Evolutionary conservation across 2,888 invertebrate genomes (phyloP).

Genomic region (Augochlorella aurata): DNA sequence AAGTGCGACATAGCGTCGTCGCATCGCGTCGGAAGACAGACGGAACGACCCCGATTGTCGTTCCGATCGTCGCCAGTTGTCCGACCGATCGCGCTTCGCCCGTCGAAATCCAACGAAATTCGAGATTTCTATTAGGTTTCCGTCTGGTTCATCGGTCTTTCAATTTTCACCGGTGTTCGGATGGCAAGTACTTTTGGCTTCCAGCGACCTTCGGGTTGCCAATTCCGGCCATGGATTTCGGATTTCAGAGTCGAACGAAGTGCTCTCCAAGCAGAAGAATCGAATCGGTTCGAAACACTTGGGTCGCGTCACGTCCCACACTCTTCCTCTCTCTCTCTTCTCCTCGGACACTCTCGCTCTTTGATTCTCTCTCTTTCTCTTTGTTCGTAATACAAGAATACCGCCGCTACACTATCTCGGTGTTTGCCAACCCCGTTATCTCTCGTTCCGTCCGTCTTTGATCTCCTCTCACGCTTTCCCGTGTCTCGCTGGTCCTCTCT

Average conservation of each 20-base stretch:
- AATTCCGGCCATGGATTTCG: neutral
- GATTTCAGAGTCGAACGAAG: neutral
- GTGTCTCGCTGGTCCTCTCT: slow-evolving; percentile 26
- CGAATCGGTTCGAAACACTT: slow-evolving; percentile 15
- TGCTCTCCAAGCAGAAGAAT: neutral
- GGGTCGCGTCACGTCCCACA: slow-evolving; percentile 9
- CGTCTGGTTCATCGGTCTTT: neutral
- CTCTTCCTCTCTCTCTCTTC: neutral
- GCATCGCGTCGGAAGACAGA: neutral
- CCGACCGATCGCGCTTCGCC: neutral
- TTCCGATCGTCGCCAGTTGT: too few relatives aligned
- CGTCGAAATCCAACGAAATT: neutral
- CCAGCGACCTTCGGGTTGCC: neutral
- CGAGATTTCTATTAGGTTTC: neutral
- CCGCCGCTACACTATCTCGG: slow-evolving; percentile 77
- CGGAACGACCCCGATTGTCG: neutral
- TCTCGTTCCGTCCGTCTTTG: slow-evolving; percentile 73
- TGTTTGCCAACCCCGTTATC: slow-evolving; percentile 81
- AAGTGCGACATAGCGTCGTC: neutral
- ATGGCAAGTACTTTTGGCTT: neutral
- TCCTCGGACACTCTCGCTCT: neutral
- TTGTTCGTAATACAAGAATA: slow-evolving; percentile 57
- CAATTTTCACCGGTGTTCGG: neutral
- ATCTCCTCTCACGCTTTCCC: slow-evolving; percentile 60
- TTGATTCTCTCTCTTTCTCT: slow-evolving; percentile 18